Percentiles rank a stretch among this genome's conserved stretches.
Evolutionary conservation across 2,888 invertebrate species (phyloP).

Genomic region (Nymphalis urticae): DNA sequence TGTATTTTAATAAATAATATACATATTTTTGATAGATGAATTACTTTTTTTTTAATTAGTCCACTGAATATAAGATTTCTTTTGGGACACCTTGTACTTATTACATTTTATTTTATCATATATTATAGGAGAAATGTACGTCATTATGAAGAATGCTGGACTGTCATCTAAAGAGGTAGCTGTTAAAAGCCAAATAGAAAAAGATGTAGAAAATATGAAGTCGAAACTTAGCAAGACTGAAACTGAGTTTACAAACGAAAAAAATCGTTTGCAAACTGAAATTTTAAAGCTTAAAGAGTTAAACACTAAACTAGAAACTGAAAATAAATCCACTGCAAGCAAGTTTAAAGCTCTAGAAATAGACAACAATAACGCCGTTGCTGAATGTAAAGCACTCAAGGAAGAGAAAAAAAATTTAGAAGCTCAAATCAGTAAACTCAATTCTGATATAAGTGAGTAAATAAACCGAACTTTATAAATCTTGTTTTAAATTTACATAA

Average conservation of each 20-base stretch:
- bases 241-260: conserved; percentile 78
- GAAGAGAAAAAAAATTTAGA: conserved; percentile 84
- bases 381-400: conserved; percentile 80
- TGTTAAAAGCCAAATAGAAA: conserved; percentile 71
- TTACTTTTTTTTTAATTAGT: too few species aligned
- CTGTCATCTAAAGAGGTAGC: conserved; percentile 75
- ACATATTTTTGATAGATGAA: too few species aligned
- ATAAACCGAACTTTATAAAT: background rate
- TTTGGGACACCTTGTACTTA: too few species aligned
- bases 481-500: background rate
- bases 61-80: too few species aligned
- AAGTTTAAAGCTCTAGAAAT: conserved; percentile 65
- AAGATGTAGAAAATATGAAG: conserved; percentile 79
- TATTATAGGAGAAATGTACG: conserved; percentile 79
- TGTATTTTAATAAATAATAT: too few species aligned
- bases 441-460: conserved; percentile 82
- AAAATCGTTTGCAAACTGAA: conserved; percentile 74
- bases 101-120: background rate
- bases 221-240: conserved; percentile 75
- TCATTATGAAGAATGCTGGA: conserved; percentile 83
- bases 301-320: conserved; percentile 70
- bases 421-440: conserved; percentile 81
- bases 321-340: conserved; percentile 63
- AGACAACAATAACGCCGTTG: conserved; percentile 63
- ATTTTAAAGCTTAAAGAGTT: conserved; percentile 78